Evolutionary conservation across 53 echinoderm and acorn worm genomes (phyloP), one percentile per base, ranked within the genome.

Genomic region (Patiria pectinifera): DNA sequence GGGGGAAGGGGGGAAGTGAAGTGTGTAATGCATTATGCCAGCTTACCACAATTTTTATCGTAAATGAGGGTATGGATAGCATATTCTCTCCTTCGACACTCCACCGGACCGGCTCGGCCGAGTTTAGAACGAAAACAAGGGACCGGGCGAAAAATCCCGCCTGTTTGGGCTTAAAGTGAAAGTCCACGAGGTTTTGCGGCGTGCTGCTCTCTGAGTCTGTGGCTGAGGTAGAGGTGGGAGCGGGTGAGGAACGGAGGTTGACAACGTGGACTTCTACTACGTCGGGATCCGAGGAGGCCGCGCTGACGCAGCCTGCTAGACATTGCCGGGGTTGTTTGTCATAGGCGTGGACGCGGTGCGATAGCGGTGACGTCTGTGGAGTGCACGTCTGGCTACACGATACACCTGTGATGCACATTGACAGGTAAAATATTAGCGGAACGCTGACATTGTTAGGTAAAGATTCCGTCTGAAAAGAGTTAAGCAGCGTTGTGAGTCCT

Each of bases 1-100:
- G 8, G 60, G 12, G 12, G 60, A 0, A 12, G 60, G 12, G 60
- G 60, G 9, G 0, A 12, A 12, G 60, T 60, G 12, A 60, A 60
- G 12, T 60, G 12, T 60, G 60, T 60, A 12, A 60, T 12, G 60
- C 12, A 12, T 11, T 8, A 10, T 35, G 15, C 12, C 4, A 87
- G 80, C 93, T 93, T 76, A 93, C 93, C 93, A 83, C 93, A 82
- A 93, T 82, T 93, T 87, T 80, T 43, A 87, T 82, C 9, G 74
- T 80, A 61, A 80, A 93, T n/a, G 80, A 16, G 35, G 87, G 93
- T 24, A 93, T 48, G 11, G 92, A 71, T 24, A 66, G 22, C 25
- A 59, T 78, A 53, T 78, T 25, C 58, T 93, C 82, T 44, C 66
- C 82, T 23, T 87, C 49, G 9, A 93, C 49, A 12, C 62, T 72